A percentile compares a stretch with the other conserved stretches of the same genome.
These are phyloP conservation scores for Margaritifera margaritifera DNA, from an alignment of 2,888 invertebrate species.

Conservation along the genomic window DNA sequence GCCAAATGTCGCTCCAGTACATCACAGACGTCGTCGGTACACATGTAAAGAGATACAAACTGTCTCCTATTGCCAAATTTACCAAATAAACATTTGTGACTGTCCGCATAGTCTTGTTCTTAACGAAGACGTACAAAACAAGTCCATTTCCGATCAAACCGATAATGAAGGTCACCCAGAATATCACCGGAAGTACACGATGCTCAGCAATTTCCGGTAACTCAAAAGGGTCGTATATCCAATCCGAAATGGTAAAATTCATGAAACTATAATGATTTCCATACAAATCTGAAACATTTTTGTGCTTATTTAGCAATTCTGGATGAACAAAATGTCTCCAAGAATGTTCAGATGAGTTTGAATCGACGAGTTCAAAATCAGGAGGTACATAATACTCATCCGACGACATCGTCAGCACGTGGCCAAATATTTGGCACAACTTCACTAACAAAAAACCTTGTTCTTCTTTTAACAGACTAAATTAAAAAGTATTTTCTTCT, in stretches of 20 bases:
- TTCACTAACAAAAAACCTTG: too few relatives aligned
- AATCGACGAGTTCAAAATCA: too few relatives aligned
- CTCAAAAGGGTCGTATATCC: conserved; percentile 1
- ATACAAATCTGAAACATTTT: too few relatives aligned
- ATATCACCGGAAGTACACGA: conserved; percentile 26
- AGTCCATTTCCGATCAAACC: conserved; percentile 36
- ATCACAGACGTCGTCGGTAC: conserved; percentile 26
- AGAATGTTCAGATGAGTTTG: too few relatives aligned
- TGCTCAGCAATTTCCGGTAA: conserved; percentile 13
- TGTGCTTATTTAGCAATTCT: too few relatives aligned
- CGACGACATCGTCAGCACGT: too few relatives aligned
- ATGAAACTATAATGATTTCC: background rate
- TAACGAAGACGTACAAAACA: conserved; percentile 30
- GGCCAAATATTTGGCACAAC: too few relatives aligned
- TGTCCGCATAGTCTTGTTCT: conserved; percentile 31
- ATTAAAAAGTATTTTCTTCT: too few relatives aligned
- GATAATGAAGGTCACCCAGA: conserved; percentile 30
- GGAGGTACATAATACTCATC: too few relatives aligned
- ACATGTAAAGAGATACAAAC: conserved; percentile 30
- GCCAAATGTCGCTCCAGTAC: conserved; percentile 30
- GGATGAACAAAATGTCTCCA: too few relatives aligned
- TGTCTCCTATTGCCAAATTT: conserved; percentile 36
- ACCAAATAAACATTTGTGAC: conserved; percentile 38
- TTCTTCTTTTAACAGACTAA: too few relatives aligned
- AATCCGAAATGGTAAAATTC: conserved; percentile 8